Conservation (phyloP, 2,888 invertebrate genomes). For the Heliconius ismenius region DNA sequence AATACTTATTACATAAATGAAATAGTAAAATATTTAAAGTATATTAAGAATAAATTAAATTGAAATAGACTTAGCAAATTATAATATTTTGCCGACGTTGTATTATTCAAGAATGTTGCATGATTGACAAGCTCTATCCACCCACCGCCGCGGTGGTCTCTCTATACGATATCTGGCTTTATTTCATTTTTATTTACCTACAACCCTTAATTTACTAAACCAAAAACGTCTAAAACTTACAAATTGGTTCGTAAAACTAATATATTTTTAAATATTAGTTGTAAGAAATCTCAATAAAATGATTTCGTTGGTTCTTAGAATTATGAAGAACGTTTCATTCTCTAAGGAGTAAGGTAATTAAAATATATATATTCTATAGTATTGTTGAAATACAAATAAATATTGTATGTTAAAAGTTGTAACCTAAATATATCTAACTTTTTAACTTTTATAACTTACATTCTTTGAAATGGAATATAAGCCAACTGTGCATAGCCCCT, state of each 20-base stretch:
- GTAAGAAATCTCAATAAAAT: not conserved
- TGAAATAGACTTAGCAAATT: not conserved
- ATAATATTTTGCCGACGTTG: not conserved
- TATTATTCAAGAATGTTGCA: constrained; percentile 37
- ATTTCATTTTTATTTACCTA: constrained; percentile 48
- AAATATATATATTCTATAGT: not conserved
- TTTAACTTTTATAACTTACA: too few species aligned
- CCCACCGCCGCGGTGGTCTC: constrained; percentile 67
- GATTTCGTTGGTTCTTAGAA: constrained; percentile 12
- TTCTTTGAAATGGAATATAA: not conserved
- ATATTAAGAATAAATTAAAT: not conserved
- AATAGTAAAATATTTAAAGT: not conserved
- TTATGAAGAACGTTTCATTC: not conserved
- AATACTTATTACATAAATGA: not conserved
- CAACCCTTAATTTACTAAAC: constrained; percentile 62
- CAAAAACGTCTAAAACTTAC: constrained; percentile 51
- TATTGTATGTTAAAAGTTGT: too few species aligned
- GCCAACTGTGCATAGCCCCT: not conserved
- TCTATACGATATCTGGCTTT: constrained; percentile 52
- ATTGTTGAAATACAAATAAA: not conserved
- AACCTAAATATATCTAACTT: too few species aligned
- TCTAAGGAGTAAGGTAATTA: not conserved
- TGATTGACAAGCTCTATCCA: constrained; percentile 71
- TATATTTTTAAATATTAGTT: constrained; percentile 22
- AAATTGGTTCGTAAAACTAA: constrained; percentile 54